Percentiles rank a stretch among this genome's conserved stretches.
Evolutionary conservation across 2,113 vertebrate genomes (phyloP).

Genomic region (Tragelaphus imberbis): DNA sequence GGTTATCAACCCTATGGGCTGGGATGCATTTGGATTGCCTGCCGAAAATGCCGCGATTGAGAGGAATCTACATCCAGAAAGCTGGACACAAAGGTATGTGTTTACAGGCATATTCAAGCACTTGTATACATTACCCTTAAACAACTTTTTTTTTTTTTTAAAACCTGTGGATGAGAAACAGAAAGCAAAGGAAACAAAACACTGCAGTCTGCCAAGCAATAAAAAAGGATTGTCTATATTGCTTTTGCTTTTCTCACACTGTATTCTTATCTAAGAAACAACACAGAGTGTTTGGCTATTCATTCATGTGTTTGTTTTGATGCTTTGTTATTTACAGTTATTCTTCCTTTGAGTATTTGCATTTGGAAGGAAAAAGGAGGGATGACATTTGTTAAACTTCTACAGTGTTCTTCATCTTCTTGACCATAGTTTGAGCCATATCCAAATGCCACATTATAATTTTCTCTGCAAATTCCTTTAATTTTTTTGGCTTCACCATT

Average conservation of each 20-base stretch:
- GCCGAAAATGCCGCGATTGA: constrained; percentile 98
- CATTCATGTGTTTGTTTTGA: not conserved
- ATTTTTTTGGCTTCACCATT: not conserved
- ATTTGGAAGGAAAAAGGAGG: not conserved
- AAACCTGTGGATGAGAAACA: not conserved
- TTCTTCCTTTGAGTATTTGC: constrained; percentile 3
- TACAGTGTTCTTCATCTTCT: not conserved
- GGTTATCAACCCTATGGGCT: constrained; percentile 98
- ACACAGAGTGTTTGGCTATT: not conserved
- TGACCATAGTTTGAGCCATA: not conserved
- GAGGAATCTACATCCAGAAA: constrained; percentile 88
- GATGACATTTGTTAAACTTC: not conserved
- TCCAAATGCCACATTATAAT: not conserved
- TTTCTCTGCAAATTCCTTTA: not conserved
- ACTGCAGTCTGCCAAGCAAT: not conserved
- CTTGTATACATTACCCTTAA: not conserved
- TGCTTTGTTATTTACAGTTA: constrained; percentile 15
- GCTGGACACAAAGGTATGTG: constrained; percentile 91
- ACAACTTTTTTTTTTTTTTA: not conserved
- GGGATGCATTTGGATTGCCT: constrained; percentile 97
- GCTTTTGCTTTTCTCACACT: not conserved
- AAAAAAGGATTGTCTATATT: not conserved
- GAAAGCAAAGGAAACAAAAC: not conserved
- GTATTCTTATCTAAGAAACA: not conserved
- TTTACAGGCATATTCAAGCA: not conserved